A percentile compares a stretch with the other conserved stretches of the same genome.
Conservation (phyloP, 2,888 invertebrate genomes). For the Sylvicola fuscatus region DNA sequence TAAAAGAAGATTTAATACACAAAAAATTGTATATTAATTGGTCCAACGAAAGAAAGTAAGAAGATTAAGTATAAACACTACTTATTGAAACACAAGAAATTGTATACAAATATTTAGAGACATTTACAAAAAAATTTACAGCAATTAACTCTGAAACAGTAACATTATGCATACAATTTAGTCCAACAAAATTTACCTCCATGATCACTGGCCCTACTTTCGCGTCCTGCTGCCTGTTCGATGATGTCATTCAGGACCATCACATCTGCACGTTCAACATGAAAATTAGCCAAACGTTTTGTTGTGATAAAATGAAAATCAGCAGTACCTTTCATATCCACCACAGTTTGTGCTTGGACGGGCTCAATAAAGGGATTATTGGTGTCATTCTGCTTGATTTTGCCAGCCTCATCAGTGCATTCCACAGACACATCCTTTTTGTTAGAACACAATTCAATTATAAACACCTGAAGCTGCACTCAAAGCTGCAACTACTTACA, state of each 20-base stretch:
- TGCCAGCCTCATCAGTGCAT: conserved; percentile 56
- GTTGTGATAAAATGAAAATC: not conserved
- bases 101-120: too few species aligned
- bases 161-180: too few species aligned
- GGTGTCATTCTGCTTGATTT: conserved; percentile 56
- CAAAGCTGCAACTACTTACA: conserved; percentile 28
- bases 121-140: too few species aligned
- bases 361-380: conserved; percentile 75
- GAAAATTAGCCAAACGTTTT: too few species aligned
- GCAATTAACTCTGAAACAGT: too few species aligned
- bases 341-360: conserved; percentile 68
- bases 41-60: too few species aligned
- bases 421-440: conserved; percentile 72
- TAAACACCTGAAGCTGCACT: too few species aligned
- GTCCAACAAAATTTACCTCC: conserved; percentile 43
- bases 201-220: conserved; percentile 68
- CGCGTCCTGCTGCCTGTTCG: conserved; percentile 81
- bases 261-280: conserved; percentile 49
- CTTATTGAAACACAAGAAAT: too few species aligned
- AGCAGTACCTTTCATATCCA: conserved; percentile 86
- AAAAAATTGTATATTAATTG: too few species aligned
- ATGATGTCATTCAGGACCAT: conserved; percentile 95
- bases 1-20: too few species aligned
- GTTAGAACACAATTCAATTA: too few species aligned
- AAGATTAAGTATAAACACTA: too few species aligned